Conservation (phyloP, 1,140 invertebrate species). For the Bombus breviceps region DNA sequence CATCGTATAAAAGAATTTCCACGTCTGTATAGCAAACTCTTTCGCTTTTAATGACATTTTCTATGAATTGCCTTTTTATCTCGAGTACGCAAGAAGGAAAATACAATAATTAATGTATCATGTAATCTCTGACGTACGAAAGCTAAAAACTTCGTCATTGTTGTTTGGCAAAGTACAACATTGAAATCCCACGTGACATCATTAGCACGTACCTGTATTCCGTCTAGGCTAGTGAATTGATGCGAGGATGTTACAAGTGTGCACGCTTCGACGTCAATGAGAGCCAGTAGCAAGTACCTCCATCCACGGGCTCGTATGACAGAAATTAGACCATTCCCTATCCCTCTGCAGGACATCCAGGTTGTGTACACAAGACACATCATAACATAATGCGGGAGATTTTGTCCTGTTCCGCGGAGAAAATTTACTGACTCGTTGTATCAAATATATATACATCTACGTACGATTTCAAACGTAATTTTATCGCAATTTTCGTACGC, state of each 20-base stretch:
- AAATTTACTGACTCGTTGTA: background rate
- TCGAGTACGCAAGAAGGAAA: background rate
- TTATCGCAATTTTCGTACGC: background rate
- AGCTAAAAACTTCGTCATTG: background rate
- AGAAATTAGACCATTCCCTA: slow-evolving; percentile 85
- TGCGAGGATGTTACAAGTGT: slow-evolving; percentile 89
- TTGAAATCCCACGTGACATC: background rate
- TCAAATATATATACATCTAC: too few relatives aligned
- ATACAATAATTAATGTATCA: background rate
- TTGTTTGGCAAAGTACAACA: background rate
- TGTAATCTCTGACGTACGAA: background rate
- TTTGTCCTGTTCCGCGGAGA: slow-evolving; percentile 85
- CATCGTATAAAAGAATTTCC: background rate
- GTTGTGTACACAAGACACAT: slow-evolving; percentile 90
- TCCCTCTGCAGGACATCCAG: slow-evolving; percentile 87
- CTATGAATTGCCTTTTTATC: too few relatives aligned
- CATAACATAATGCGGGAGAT: slow-evolving; percentile 90
- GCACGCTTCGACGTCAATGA: slow-evolving; percentile 93
- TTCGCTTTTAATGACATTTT: background rate
- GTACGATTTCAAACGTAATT: background rate
- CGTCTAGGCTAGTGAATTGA: slow-evolving; percentile 86
- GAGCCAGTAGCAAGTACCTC: slow-evolving; percentile 88
- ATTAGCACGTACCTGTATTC: slow-evolving; percentile 83
- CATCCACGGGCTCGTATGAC: slow-evolving; percentile 88
- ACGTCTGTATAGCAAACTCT: background rate